These are phyloP conservation scores for Fragum fragum DNA, from an alignment of 2,888 invertebrate genomes.

Conservation along the genomic window DNA sequence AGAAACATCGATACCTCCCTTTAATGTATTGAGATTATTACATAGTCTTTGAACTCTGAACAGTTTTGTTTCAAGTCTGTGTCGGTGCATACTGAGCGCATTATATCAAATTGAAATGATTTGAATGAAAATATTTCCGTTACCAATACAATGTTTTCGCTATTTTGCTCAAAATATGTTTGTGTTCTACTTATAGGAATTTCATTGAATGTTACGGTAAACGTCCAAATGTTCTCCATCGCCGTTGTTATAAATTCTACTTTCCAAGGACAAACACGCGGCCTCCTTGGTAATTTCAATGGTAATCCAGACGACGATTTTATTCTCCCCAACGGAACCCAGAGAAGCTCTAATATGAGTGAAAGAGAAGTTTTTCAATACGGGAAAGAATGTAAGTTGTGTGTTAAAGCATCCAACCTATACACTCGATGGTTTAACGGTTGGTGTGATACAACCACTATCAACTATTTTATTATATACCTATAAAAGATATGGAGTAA, in stretches of 20 bases:
- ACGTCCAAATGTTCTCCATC: conserved; percentile 55
- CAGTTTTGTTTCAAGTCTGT: too few relatives aligned
- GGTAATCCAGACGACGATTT: conserved; percentile 74
- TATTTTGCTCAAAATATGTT: too few relatives aligned
- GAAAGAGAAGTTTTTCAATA: conserved; percentile 38
- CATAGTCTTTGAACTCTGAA: too few relatives aligned
- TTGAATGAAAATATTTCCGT: too few relatives aligned
- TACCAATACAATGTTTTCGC: too few relatives aligned
- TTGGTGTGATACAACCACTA: background rate
- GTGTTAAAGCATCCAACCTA: background rate
- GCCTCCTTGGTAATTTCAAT: conserved; percentile 79
- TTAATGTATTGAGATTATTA: too few relatives aligned
- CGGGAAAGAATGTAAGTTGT: conserved; percentile 44
- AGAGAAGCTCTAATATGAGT: background rate
- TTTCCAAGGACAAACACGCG: conserved; percentile 67
- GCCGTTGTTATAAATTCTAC: conserved; percentile 62
- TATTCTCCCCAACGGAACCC: conserved; percentile 31
- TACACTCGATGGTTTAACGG: background rate
- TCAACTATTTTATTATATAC: background rate
- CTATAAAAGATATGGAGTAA: too few relatives aligned
- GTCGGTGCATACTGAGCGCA: too few relatives aligned
- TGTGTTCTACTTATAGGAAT: conserved; percentile 27
- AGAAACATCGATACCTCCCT: too few relatives aligned
- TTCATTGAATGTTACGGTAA: conserved; percentile 36
- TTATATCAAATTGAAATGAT: too few relatives aligned